Conservation (phyloP, 2,113 vertebrate species). For the Corythoichthys haematopterus region DNA sequence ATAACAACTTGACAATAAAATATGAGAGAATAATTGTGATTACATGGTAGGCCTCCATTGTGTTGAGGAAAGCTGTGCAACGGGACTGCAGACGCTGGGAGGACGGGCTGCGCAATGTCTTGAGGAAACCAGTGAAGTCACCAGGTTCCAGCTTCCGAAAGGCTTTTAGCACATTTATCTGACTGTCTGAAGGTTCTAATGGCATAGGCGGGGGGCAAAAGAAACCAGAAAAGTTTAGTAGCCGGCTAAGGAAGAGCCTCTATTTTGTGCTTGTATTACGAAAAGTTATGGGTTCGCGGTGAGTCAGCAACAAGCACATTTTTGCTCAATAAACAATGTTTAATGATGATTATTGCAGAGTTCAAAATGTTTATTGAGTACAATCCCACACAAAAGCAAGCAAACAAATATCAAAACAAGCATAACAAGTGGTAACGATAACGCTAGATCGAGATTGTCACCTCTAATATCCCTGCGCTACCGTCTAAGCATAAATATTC, state of each 20-base stretch:
- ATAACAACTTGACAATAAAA: not conserved
- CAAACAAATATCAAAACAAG: too few species aligned
- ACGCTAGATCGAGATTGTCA: too few species aligned
- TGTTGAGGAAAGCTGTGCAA: conserved; percentile 74
- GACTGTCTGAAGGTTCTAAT: conserved; percentile 57
- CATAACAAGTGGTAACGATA: too few species aligned
- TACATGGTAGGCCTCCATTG: conserved; percentile 75
- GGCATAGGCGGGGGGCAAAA: not conserved
- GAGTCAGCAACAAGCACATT: too few species aligned
- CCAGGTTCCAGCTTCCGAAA: conserved; percentile 67
- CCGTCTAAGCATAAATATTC: too few species aligned
- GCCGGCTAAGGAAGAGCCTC: not conserved
- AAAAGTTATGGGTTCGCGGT: not conserved
- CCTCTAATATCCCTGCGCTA: too few species aligned
- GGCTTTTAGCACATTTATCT: conserved; percentile 46
- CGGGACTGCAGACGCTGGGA: conserved; percentile 71
- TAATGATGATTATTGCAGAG: too few species aligned
- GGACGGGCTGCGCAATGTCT: conserved; percentile 65
- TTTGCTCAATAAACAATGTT: too few species aligned
- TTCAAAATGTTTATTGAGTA: too few species aligned
- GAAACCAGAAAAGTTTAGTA: not conserved
- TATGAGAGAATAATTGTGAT: conserved; percentile 2
- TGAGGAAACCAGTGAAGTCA: conserved; percentile 75
- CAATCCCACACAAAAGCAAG: too few species aligned
- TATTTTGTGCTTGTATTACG: not conserved